These are phyloP conservation scores for Aricia agestis DNA, from an alignment of 1,140 invertebrate species.

Conservation along the genomic window DNA sequence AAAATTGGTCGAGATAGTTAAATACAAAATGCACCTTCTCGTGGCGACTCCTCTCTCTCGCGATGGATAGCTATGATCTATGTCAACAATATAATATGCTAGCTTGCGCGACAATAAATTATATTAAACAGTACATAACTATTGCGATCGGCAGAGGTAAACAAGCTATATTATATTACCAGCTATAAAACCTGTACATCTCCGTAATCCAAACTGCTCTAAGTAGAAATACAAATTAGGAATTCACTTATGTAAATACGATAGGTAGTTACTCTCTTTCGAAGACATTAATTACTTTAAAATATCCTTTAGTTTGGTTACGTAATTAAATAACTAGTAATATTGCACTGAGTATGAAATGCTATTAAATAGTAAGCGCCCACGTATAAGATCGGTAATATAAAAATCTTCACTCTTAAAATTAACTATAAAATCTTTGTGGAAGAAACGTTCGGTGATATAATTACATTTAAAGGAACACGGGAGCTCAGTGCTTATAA, in stretches of 20 bases:
- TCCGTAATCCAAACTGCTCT: slow-evolving; percentile 75
- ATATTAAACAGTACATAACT: slow-evolving; percentile 71
- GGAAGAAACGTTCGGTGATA: slow-evolving; percentile 69
- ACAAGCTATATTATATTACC: slow-evolving; percentile 76
- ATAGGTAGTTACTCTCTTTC: slow-evolving; percentile 73
- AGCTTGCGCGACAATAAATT: slow-evolving; percentile 74
- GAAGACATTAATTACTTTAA: slow-evolving; percentile 73
- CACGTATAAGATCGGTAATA: slow-evolving; percentile 62
- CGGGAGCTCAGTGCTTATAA: slow-evolving; percentile 57
- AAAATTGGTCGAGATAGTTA: slow-evolving; percentile 73
- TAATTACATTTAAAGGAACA: slow-evolving; percentile 53
- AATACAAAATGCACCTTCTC: slow-evolving; percentile 59
- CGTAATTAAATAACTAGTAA: slow-evolving; percentile 80
- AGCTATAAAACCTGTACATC: slow-evolving; percentile 75
- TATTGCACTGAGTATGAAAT: slow-evolving; percentile 79
- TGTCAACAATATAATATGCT: slow-evolving; percentile 65
- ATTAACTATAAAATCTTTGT: slow-evolving; percentile 71
- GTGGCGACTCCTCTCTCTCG: slow-evolving; percentile 28
- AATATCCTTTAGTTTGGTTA: slow-evolving; percentile 78
- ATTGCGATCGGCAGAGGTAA: slow-evolving; percentile 77
- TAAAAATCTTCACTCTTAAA: slow-evolving; percentile 69
- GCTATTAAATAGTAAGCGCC: slow-evolving; percentile 77
- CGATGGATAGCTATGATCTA: slow-evolving; percentile 73
- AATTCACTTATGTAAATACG: slow-evolving; percentile 76
- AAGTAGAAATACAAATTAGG: slow-evolving; percentile 61